phyloP scores from a whole-genome alignment of 2,888 invertebrate species.

The Zootermopsis nevadensis region DNA sequence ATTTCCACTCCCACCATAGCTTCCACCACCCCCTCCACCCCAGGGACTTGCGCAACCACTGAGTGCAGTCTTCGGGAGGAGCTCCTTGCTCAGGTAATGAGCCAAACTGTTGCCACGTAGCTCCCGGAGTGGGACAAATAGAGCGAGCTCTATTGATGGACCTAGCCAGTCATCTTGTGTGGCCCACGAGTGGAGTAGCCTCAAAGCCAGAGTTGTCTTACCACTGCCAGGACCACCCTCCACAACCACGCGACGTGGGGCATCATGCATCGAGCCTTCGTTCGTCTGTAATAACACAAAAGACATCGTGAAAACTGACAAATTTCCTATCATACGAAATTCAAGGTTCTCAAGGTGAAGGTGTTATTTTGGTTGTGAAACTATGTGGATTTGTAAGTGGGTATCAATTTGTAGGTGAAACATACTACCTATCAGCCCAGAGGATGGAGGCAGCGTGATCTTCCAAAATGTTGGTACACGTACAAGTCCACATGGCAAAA shows the following conservation, averaged over 20 bases:
- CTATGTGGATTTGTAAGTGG: too few species aligned
- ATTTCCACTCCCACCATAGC: conserved; percentile 48
- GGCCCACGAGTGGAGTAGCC: conserved; percentile 69
- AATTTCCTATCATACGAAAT: too few species aligned
- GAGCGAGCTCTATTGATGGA: conserved; percentile 64
- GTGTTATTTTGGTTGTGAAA: too few species aligned
- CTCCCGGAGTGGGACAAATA: conserved; percentile 67
- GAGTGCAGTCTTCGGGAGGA: conserved; percentile 62
- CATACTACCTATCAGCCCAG: too few species aligned
- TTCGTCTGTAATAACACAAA: conserved; percentile 60
- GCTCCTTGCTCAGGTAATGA: conserved; percentile 60
- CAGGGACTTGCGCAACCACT: conserved; percentile 46
- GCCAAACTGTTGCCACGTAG: conserved; percentile 63
- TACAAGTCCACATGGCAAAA: too few species aligned
- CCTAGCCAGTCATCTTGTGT: conserved; percentile 60
- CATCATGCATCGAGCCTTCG: conserved; percentile 65
- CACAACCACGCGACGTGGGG: conserved; percentile 66
- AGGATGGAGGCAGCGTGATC: too few species aligned
- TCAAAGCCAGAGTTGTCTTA: conserved; percentile 65
- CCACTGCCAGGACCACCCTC: conserved; percentile 68
- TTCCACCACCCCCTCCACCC: conserved; percentile 53
- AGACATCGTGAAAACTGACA: too few species aligned
- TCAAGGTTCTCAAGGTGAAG: too few species aligned
- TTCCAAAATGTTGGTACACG: too few species aligned
- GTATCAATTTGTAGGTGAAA: too few species aligned